Percentiles rank a stretch among this genome's conserved stretches.
phyloP scores from a whole-genome alignment of 2,113 vertebrate genomes.

The Ammodytes dubius region DNA sequence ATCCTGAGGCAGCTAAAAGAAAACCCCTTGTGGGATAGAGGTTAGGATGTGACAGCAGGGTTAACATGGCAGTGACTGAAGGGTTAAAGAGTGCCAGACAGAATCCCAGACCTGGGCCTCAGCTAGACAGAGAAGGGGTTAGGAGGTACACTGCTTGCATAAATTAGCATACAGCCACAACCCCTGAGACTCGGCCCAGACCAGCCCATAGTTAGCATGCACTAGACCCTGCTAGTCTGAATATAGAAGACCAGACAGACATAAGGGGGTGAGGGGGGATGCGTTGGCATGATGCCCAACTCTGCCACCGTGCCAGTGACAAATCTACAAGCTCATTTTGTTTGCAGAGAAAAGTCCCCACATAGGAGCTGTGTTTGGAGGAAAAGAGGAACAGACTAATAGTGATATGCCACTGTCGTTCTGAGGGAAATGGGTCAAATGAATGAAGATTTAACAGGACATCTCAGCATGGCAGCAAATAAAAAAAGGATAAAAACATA shows the following conservation, averaged over 20 bases:
- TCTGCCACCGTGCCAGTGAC: constrained; percentile 70
- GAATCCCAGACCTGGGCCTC: constrained; percentile 64
- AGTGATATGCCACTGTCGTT: constrained; percentile 40
- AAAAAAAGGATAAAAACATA: constrained; percentile 14
- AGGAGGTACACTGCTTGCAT: constrained; percentile 70
- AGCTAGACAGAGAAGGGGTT: constrained; percentile 34
- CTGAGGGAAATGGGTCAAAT: constrained; percentile 24
- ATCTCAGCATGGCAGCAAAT: not conserved
- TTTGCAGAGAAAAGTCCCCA: constrained; percentile 59
- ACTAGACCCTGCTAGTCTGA: constrained; percentile 76
- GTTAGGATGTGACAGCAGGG: constrained; percentile 21
- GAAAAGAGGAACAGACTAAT: constrained; percentile 39
- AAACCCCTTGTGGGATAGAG: constrained; percentile 9
- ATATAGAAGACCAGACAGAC: constrained; percentile 71
- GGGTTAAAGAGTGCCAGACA: constrained; percentile 75
- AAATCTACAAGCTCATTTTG: constrained; percentile 62
- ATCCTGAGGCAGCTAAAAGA: not conserved
- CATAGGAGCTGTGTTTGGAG: constrained; percentile 40
- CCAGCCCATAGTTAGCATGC: constrained; percentile 78
- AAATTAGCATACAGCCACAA: constrained; percentile 80
- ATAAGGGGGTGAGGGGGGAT: constrained; percentile 40
- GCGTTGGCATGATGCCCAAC: constrained; percentile 72
- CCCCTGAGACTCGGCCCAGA: constrained; percentile 71
- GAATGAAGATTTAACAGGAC: constrained; percentile 45
- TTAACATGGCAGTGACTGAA: constrained; percentile 45